A percentile compares a stretch with the other conserved stretches of the same genome.
Conservation (phyloP, 1,140 invertebrate genomes). For the Panagrolaimus sp. region DNA sequence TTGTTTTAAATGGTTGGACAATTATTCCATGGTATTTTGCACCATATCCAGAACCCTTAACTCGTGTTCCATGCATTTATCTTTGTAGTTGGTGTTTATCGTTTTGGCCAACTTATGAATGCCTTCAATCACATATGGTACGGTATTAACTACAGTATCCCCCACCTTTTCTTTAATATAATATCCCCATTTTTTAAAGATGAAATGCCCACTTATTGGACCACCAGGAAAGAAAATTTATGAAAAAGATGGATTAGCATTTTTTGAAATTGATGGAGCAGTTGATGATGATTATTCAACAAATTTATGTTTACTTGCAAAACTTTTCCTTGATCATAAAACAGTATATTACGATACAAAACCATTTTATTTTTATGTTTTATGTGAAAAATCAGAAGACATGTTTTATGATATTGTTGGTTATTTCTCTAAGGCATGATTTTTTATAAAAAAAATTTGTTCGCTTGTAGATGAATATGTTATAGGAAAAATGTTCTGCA, state of each 20-base stretch:
- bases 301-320: slow-evolving; percentile 57
- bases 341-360: slow-evolving; percentile 59
- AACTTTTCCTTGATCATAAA: slow-evolving; percentile 59
- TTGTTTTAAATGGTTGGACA: slow-evolving; percentile 35
- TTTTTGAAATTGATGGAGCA: slow-evolving; percentile 97
- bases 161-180: too few relatives aligned
- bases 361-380: slow-evolving; percentile 80
- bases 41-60: slow-evolving; percentile 66
- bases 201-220: slow-evolving; percentile 85
- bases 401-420: slow-evolving; percentile 82
- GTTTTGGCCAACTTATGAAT: slow-evolving; percentile 83
- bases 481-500: slow-evolving; percentile 88
- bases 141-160: slow-evolving; percentile 16
- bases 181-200: slow-evolving; percentile 41
- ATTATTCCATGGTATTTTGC: slow-evolving; percentile 58
- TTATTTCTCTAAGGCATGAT: slow-evolving; percentile 87
- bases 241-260: slow-evolving; percentile 85
- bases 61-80: slow-evolving; percentile 81
- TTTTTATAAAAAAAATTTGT: not conserved
- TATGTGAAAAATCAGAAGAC: slow-evolving; percentile 76
- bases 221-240: slow-evolving; percentile 99
- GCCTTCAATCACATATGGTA: slow-evolving; percentile 78
- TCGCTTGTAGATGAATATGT: too few relatives aligned
- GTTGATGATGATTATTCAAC: slow-evolving; percentile 76
- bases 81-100: slow-evolving; percentile 99